Percentiles rank a stretch among this genome's conserved stretches.
phyloP scores from a whole-genome alignment of 2,797 vertebrate species.

The Sciurus vulgaris region DNA sequence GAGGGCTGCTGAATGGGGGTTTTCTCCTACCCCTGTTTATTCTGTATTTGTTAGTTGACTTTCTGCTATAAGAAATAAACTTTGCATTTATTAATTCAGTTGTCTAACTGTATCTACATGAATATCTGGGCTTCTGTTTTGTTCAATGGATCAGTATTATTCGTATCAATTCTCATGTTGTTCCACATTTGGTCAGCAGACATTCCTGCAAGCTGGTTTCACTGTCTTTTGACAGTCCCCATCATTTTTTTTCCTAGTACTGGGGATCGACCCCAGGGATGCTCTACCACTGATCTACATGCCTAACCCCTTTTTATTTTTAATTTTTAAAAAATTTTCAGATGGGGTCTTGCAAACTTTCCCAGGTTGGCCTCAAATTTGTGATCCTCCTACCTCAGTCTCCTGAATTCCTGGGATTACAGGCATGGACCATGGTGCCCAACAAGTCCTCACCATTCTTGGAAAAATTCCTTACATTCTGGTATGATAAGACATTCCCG shows the following conservation, averaged over 20 bases:
- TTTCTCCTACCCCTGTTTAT: neutral
- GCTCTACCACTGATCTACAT: no score
- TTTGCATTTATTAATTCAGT: neutral
- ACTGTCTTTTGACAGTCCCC: neutral
- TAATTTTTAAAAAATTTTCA: no score
- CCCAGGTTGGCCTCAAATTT: no score
- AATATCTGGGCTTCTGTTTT: neutral
- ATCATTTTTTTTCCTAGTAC: no score
- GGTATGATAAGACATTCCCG: neutral
- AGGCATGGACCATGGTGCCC: no score
- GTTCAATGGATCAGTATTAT: neutral
- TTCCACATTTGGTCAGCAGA: conserved; percentile 4
- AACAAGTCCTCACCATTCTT: neutral
- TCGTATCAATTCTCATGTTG: neutral
- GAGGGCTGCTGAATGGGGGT: neutral
- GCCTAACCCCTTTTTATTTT: no score
- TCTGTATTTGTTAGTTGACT: conserved; percentile 1
- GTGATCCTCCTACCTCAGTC: no score
- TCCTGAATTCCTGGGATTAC: no score
- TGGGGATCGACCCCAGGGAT: no score
- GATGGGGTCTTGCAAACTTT: no score
- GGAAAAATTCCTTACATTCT: neutral
- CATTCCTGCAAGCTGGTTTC: neutral
- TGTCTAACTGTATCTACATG: neutral
- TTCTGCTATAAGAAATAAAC: conserved; percentile 14